These are phyloP conservation scores for Hyphantria cunea DNA, from an alignment of 1,140 invertebrate species.

Conservation along the genomic window DNA sequence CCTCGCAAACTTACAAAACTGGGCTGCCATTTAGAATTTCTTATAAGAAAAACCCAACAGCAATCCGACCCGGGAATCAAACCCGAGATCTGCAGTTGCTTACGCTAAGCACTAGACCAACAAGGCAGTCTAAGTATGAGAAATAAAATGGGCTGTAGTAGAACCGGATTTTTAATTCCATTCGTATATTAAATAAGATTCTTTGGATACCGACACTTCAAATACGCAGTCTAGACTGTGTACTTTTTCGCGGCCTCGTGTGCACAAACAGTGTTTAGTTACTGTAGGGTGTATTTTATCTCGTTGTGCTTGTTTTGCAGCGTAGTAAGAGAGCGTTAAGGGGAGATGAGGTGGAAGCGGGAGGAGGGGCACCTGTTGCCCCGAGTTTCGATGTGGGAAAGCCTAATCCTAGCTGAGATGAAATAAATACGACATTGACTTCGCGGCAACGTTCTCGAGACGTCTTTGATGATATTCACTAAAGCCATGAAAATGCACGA, in stretches of 20 bases:
- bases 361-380: slow-evolving; percentile 57
- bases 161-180: too few relatives aligned
- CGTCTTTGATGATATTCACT: slow-evolving; percentile 39
- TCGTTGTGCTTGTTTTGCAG: slow-evolving; percentile 55
- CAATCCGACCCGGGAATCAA: too few relatives aligned
- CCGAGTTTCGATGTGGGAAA: slow-evolving; percentile 49
- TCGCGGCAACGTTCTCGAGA: slow-evolving; percentile 39
- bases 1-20: too few relatives aligned
- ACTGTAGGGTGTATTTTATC: slow-evolving; percentile 44
- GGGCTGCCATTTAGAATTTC: too few relatives aligned
- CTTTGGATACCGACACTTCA: too few relatives aligned
- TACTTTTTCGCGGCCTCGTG: slow-evolving; percentile 43
- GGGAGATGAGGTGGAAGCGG: slow-evolving; percentile 23
- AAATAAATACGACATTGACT: slow-evolving; percentile 64
- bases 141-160: background rate
- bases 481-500: slow-evolving; percentile 16
- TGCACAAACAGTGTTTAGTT: slow-evolving; percentile 52
- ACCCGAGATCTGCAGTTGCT: too few relatives aligned
- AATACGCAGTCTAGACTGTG: slow-evolving; percentile 29
- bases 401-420: slow-evolving; percentile 63
- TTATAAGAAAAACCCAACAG: too few relatives aligned
- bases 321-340: slow-evolving; percentile 21
- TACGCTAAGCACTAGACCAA: too few relatives aligned
- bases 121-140: too few relatives aligned
- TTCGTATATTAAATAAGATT: too few relatives aligned